Evolutionary conservation across 2,888 invertebrate genomes (phyloP).

Genomic region (Eupithecia subfuscata): DNA sequence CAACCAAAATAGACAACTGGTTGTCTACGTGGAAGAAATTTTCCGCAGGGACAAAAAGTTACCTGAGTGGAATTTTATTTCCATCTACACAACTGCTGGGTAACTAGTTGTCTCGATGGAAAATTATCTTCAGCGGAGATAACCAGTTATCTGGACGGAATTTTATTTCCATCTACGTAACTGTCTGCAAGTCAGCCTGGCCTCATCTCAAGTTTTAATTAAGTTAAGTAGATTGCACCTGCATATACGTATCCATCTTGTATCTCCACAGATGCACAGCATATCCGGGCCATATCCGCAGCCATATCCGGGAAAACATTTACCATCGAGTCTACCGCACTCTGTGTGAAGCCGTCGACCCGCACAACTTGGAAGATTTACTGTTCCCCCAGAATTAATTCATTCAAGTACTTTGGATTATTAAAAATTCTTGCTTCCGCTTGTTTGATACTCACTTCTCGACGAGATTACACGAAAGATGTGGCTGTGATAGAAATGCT

Average conservation of each 20-base stretch:
- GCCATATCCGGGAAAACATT: constrained; percentile 26
- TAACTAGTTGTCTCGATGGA: no score
- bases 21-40: no score
- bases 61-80: no score
- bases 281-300: constrained; percentile 17
- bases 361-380: constrained; percentile 42
- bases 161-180: no score
- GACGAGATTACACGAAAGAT: not conserved
- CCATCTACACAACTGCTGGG: no score
- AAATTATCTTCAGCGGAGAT: no score
- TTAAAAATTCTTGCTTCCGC: constrained; percentile 40
- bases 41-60: no score
- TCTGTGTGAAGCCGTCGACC: constrained; percentile 43
- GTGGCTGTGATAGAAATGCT: not conserved
- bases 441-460: constrained; percentile 29
- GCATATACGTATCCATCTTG: not conserved
- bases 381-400: constrained; percentile 41
- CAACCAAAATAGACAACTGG: no score
- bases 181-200: not conserved
- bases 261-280: not conserved
- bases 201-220: not conserved
- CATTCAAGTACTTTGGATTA: constrained; percentile 36
- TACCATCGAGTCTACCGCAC: constrained; percentile 33
- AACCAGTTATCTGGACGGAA: no score
- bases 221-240: not conserved